These are phyloP conservation scores for Schizopygopsis pylzovi DNA, from an alignment of 2,797 vertebrate species.

Conservation along the genomic window DNA sequence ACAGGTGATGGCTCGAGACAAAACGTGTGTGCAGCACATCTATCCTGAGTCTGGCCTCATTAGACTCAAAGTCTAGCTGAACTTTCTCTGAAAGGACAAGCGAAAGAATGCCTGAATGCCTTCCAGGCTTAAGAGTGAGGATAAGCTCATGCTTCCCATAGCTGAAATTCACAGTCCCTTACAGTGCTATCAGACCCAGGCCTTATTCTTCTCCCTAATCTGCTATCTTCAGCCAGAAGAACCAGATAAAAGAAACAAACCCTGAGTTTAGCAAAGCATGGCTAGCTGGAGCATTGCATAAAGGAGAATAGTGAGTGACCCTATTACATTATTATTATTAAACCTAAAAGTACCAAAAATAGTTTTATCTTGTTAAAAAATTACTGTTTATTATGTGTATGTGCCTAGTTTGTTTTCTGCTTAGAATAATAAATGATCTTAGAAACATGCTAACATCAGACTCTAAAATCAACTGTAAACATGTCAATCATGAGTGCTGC, in stretches of 20 bases:
- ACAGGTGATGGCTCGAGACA: background rate
- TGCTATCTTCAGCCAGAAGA: conserved; percentile 40
- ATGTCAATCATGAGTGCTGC: background rate
- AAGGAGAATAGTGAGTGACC: background rate
- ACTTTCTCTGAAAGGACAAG: conserved; percentile 24
- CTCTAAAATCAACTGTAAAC: background rate
- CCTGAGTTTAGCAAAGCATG: conserved; percentile 1
- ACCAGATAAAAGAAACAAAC: conserved; percentile 39
- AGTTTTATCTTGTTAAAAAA: background rate
- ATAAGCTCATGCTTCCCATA: conserved; percentile 50
- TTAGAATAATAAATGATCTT: background rate
- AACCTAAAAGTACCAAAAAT: background rate
- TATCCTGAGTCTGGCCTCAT: conserved; percentile 17
- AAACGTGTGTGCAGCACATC: background rate
- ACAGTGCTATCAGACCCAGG: conserved; percentile 35
- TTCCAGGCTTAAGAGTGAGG: conserved; percentile 42
- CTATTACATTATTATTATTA: background rate
- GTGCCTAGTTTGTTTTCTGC: background rate
- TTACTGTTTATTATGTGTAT: background rate
- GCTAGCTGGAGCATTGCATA: background rate
- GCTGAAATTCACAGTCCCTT: conserved; percentile 51
- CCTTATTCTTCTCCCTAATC: conserved; percentile 49
- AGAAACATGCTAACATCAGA: background rate
- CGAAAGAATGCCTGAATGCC: conserved; percentile 35
- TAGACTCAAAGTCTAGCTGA: conserved; percentile 28